Conservation (phyloP, 2,888 invertebrate genomes). For the Drosophila tanythrix region DNA sequence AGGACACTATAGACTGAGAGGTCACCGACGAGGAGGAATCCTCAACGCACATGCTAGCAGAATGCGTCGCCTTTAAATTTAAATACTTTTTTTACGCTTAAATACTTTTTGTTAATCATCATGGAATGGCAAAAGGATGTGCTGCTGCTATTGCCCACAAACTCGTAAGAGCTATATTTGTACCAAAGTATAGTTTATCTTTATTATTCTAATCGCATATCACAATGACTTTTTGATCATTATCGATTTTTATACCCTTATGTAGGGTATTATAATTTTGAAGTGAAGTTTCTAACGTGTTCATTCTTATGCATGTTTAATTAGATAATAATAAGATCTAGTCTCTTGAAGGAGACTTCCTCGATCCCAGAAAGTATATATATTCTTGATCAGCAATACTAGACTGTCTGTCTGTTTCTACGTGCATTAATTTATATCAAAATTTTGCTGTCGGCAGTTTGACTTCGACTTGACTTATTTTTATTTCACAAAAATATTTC, state of each 20-base stretch:
- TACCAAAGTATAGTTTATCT: not conserved
- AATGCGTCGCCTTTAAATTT: too few relatives aligned
- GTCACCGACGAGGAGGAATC: too few relatives aligned
- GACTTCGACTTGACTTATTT: not conserved
- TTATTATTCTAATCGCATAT: not conserved
- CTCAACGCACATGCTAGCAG: too few relatives aligned
- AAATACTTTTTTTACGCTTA: not conserved
- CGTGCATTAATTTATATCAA: too few relatives aligned
- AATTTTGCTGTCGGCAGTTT: not conserved
- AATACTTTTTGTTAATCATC: not conserved
- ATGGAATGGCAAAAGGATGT: not conserved
- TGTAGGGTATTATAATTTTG: not conserved
- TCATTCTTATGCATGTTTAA: not conserved
- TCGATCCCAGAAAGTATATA: not conserved
- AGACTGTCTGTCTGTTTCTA: too few relatives aligned
- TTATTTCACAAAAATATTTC: slow-evolving; percentile 14
- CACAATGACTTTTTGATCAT: not conserved
- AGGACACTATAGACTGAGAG: too few relatives aligned
- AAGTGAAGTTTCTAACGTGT: not conserved
- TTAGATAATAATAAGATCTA: not conserved
- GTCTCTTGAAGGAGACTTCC: not conserved
- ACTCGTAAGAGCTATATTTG: not conserved
- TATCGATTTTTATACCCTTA: not conserved
- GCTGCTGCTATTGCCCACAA: too few relatives aligned
- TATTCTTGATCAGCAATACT: not conserved